A percentile compares a stretch with the other conserved stretches of the same genome.
These are phyloP conservation scores for Limonius californicus DNA, from an alignment of 1,140 invertebrate species.

Conservation along the genomic window DNA sequence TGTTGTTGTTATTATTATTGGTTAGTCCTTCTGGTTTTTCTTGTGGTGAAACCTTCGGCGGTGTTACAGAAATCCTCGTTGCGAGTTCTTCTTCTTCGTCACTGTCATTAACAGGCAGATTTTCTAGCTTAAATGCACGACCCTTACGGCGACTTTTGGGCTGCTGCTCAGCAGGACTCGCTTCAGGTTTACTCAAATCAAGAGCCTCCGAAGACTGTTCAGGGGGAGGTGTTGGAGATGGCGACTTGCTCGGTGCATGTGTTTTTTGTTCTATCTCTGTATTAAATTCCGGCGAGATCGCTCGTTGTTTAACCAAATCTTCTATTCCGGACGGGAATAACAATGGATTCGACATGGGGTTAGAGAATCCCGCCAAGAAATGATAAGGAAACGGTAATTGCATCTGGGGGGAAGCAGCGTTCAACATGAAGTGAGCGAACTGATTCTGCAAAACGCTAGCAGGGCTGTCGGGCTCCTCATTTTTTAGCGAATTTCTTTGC, in stretches of 20 bases:
- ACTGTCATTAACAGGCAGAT: conserved; percentile 32
- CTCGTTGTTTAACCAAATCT: background rate
- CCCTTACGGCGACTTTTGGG: conserved; percentile 73
- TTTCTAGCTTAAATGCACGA: conserved; percentile 70
- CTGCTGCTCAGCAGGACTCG: conserved; percentile 41
- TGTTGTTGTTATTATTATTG: conserved; percentile 29
- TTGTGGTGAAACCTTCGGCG: conserved; percentile 19
- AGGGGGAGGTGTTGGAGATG: conserved; percentile 35
- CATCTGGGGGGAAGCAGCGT: conserved; percentile 15
- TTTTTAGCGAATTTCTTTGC: conserved; percentile 50
- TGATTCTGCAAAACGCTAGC: conserved; percentile 40
- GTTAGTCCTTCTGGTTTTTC: background rate
- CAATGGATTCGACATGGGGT: conserved; percentile 39
- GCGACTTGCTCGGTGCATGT: conserved; percentile 19
- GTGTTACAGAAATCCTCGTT: conserved; percentile 18
- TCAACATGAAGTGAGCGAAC: conserved; percentile 29
- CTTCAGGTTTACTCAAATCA: conserved; percentile 52
- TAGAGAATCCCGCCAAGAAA: conserved; percentile 25
- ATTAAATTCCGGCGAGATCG: background rate
- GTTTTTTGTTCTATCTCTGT: conserved; percentile 22
- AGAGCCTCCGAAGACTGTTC: conserved; percentile 46
- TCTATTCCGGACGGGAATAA: conserved; percentile 46
- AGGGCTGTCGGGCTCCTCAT: conserved; percentile 26
- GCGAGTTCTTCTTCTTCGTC: conserved; percentile 44
- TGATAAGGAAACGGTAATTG: conserved; percentile 33